Conservation (phyloP, 2,888 invertebrate species). For the Gryllus longicercus region DNA sequence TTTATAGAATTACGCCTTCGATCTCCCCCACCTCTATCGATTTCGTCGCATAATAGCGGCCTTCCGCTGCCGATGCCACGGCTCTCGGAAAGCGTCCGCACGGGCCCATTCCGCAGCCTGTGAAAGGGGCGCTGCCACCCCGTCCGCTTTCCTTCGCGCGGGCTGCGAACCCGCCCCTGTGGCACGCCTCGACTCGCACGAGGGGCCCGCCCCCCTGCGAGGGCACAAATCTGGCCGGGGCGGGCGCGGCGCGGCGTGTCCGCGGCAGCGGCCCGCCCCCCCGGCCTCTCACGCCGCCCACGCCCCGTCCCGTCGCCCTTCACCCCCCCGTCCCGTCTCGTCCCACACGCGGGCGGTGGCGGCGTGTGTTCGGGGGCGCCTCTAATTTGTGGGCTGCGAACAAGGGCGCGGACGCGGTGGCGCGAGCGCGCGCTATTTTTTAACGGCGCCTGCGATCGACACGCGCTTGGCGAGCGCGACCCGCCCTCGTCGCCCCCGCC, state of each 20-base stretch:
- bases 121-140: no score
- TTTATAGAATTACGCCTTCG: no score
- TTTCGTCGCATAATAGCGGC: no score
- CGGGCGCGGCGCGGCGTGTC: not conserved
- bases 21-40: no score
- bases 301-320: not conserved
- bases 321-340: not conserved
- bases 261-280: not conserved
- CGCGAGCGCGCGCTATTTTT: not conserved
- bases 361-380: not conserved
- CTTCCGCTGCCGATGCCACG: no score
- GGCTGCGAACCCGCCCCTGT: no score
- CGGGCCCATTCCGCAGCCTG: no score
- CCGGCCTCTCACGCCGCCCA: not conserved
- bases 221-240: not conserved
- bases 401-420: not conserved
- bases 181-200: no score
- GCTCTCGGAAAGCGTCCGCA: no score
- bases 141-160: no score
- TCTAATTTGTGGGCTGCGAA: slow-evolving; percentile 1
- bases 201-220: no score
- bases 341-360: not conserved
- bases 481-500: no score
- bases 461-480: not conserved
- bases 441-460: not conserved